phyloP scores from a whole-genome alignment of 2,888 invertebrate species.

The Vandiemenella viatica region DNA sequence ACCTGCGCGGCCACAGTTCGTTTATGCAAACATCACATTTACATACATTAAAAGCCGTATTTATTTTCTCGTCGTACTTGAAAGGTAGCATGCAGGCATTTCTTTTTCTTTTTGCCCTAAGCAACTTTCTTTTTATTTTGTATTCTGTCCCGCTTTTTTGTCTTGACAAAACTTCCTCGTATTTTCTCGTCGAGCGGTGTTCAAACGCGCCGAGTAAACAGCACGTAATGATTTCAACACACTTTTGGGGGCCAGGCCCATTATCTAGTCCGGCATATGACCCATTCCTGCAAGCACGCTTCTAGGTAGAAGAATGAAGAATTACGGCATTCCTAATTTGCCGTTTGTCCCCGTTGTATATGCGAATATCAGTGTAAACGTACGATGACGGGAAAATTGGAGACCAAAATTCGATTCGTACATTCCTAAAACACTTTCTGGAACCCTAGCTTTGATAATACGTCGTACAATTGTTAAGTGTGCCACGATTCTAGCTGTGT shows the following conservation, averaged over 20 bases:
- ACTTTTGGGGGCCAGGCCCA: not conserved
- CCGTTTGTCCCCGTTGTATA: too few relatives aligned
- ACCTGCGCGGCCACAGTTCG: not conserved
- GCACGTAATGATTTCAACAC: not conserved
- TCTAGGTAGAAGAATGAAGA: too few relatives aligned
- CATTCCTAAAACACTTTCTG: too few relatives aligned
- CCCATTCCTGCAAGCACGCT: too few relatives aligned
- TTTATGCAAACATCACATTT: conserved; percentile 3
- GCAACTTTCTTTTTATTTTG: not conserved
- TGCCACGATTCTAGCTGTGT: too few relatives aligned
- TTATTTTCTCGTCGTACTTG: conserved; percentile 1
- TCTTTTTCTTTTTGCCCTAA: not conserved
- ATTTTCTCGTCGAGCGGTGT: not conserved
- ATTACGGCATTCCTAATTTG: too few relatives aligned
- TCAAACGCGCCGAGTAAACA: not conserved
- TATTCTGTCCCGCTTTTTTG: not conserved
- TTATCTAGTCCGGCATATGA: not conserved
- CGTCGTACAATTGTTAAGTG: too few relatives aligned
- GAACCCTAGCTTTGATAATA: too few relatives aligned
- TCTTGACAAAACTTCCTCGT: not conserved
- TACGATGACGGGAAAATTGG: too few relatives aligned
- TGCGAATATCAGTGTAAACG: too few relatives aligned
- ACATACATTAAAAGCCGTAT: conserved; percentile 1
- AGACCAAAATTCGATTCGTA: too few relatives aligned
- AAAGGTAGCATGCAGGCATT: not conserved